Conservation (phyloP, 2,113 vertebrate genomes). For the Procavia capensis region DNA sequence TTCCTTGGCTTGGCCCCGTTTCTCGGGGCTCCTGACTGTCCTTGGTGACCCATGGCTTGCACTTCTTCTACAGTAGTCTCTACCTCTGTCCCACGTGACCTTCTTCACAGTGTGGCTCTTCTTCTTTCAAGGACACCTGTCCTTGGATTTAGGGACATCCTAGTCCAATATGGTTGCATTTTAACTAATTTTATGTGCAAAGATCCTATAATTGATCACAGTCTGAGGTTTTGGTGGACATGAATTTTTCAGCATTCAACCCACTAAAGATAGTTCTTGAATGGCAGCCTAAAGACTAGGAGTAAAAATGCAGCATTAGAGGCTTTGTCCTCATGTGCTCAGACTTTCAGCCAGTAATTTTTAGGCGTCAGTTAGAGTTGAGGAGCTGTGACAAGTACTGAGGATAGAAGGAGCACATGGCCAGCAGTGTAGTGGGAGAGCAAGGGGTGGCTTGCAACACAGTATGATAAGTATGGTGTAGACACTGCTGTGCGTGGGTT, state of each 20-base stretch:
- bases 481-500: accelerated
- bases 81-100: neutral
- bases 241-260: neutral
- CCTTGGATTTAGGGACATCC: neutral
- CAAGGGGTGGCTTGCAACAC: neutral
- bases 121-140: neutral
- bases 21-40: neutral
- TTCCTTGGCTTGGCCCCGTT: neutral
- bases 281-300: neutral
- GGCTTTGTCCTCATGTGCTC: neutral
- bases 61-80: neutral
- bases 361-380: accelerated
- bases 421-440: accelerated
- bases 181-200: neutral
- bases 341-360: neutral
- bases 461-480: accelerated
- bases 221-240: neutral
- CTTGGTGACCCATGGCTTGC: neutral
- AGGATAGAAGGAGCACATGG: neutral
- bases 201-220: neutral
- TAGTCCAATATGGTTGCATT: neutral
- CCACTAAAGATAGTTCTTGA: neutral
- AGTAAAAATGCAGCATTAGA: too few relatives aligned
- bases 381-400: neutral
- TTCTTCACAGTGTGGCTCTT: neutral